Conservation (phyloP, 2,113 vertebrate genomes). For the Tragelaphus scriptus region DNA sequence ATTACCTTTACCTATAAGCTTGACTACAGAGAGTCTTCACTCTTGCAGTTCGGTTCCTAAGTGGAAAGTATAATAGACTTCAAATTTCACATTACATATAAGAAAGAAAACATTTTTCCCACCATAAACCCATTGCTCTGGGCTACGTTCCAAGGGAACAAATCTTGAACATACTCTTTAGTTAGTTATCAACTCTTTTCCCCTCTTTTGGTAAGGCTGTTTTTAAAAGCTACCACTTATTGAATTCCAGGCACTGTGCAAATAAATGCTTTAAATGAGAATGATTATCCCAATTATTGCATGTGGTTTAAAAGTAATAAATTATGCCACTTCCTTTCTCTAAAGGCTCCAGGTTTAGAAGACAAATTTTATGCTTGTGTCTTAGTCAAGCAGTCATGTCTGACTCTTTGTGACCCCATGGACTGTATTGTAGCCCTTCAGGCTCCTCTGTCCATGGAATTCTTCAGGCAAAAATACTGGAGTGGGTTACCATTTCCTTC, state of each 20-base stretch:
- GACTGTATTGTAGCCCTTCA: background rate
- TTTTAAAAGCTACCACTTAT: background rate
- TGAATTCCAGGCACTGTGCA: background rate
- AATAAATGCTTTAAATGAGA: background rate
- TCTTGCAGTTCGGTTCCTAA: background rate
- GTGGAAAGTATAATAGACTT: background rate
- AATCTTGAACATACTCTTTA: background rate
- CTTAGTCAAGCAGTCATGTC: background rate
- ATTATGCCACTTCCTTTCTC: background rate
- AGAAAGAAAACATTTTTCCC: background rate
- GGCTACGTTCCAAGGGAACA: background rate
- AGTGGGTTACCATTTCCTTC: background rate
- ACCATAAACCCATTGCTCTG: background rate
- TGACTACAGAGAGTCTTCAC: background rate
- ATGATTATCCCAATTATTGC: background rate
- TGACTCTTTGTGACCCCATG: background rate
- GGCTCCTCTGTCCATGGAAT: background rate
- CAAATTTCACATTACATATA: background rate
- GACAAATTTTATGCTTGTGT: background rate
- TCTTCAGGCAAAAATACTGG: background rate
- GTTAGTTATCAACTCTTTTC: background rate
- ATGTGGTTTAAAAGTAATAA: background rate
- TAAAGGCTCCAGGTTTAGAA: background rate
- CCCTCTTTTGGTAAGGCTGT: background rate
- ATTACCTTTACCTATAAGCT: background rate